These are phyloP conservation scores for Ardeotis arabs DNA, from an alignment of 2,113 vertebrate species.

Conservation along the genomic window DNA sequence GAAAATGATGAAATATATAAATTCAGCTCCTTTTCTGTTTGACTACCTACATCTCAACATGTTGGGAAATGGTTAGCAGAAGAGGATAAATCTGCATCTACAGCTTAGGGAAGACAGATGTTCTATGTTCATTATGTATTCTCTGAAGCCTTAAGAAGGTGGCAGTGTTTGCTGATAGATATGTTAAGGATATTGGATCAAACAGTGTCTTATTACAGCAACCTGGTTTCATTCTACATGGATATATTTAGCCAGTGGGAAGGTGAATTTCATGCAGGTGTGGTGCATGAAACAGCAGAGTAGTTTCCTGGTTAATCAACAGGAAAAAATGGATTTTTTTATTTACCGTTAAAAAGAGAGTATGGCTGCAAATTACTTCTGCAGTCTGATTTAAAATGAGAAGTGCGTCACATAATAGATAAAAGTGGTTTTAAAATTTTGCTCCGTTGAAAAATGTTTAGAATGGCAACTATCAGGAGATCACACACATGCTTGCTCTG, in stretches of 20 bases:
- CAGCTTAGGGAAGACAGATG: not conserved
- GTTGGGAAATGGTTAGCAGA: not conserved
- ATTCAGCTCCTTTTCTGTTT: not conserved
- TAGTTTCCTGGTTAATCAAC: not conserved
- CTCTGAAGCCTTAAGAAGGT: not conserved
- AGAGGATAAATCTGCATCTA: not conserved
- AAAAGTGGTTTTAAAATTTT: not conserved
- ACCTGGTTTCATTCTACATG: not conserved
- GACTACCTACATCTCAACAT: not conserved
- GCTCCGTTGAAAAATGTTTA: not conserved
- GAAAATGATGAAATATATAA: not conserved
- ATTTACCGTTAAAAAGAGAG: not conserved
- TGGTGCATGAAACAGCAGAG: not conserved
- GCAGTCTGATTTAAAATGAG: not conserved
- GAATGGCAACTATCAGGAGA: not conserved
- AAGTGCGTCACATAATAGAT: not conserved
- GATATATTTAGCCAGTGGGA: not conserved
- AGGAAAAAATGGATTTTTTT: not conserved
- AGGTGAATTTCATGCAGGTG: not conserved
- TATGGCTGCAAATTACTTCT: not conserved
- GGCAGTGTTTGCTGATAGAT: slow-evolving; percentile 32
- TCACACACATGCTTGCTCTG: not conserved
- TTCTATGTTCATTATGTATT: not conserved
- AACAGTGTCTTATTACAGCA: not conserved
- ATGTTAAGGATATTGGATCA: slow-evolving; percentile 22